A percentile compares a stretch with the other conserved stretches of the same genome.
These are phyloP conservation scores for Anneissia japonica DNA, from an alignment of 35 echinoderm and acorn worm species.

Conservation along the genomic window DNA sequence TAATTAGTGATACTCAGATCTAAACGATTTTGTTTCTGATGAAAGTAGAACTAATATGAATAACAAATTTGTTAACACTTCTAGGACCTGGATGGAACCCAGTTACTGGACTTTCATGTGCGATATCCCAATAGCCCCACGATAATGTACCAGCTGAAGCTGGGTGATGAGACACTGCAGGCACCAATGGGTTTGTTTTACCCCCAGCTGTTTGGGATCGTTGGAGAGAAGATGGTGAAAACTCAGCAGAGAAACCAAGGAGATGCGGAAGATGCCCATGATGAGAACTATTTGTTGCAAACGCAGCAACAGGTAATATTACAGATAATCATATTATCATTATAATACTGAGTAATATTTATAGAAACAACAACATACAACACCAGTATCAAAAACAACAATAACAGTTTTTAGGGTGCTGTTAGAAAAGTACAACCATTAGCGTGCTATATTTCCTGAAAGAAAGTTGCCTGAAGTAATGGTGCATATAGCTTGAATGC, in stretches of 20 bases:
- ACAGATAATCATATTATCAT: too few species aligned
- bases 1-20: not conserved
- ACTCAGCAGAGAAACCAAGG: conserved; percentile 96
- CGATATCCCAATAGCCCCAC: conserved; percentile 78
- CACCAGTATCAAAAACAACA: too few species aligned
- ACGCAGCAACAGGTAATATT: conserved; percentile 81
- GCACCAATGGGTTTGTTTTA: conserved; percentile 96
- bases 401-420: too few species aligned
- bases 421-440: too few species aligned
- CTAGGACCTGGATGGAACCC: conserved; percentile 85
- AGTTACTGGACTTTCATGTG: conserved; percentile 86
- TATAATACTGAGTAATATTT: too few species aligned
- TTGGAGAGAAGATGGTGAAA: conserved; percentile 59
- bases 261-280: conserved; percentile 86
- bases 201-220: conserved; percentile 71
- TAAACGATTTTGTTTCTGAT: too few species aligned
- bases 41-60: too few species aligned
- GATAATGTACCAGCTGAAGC: conserved; percentile 87
- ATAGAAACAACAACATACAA: too few species aligned
- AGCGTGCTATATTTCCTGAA: too few species aligned
- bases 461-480: too few species aligned
- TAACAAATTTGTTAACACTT: too few species aligned
- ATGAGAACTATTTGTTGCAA: conserved; percentile 86
- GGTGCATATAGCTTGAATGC: too few species aligned
- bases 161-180: conserved; percentile 81